Percentiles rank a stretch among this genome's conserved stretches.
These are phyloP conservation scores for Lithobates sylvaticus DNA, from an alignment of 2,797 vertebrate species.

Conservation along the genomic window DNA sequence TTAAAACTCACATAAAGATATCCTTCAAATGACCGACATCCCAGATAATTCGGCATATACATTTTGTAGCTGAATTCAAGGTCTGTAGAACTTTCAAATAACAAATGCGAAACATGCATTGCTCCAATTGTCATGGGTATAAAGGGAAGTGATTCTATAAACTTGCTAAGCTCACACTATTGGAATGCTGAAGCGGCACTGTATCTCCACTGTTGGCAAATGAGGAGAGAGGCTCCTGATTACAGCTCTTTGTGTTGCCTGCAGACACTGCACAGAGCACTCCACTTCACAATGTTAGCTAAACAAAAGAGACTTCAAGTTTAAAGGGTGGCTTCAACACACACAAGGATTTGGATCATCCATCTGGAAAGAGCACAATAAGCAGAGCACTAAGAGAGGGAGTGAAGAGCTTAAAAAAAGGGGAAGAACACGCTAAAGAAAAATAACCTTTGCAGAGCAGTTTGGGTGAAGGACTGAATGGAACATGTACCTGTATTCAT, in stretches of 20 bases:
- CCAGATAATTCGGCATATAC: neutral
- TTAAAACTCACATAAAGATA: neutral
- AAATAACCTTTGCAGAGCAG: neutral
- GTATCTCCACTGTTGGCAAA: slow-evolving; percentile 40
- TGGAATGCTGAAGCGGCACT: slow-evolving; percentile 19
- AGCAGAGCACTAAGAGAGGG: slow-evolving; percentile 23
- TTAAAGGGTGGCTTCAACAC: slow-evolving; percentile 43
- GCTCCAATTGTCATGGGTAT: slow-evolving; percentile 3
- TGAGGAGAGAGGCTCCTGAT: slow-evolving; percentile 31
- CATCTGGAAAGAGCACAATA: slow-evolving; percentile 41
- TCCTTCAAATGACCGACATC: neutral
- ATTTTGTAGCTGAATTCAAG: neutral
- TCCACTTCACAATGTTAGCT: slow-evolving; percentile 57
- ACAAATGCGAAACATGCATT: neutral
- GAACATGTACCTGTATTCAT: neutral
- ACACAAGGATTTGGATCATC: slow-evolving; percentile 51
- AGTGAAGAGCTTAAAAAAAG: neutral
- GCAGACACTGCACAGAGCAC: slow-evolving; percentile 40
- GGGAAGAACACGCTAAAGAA: neutral
- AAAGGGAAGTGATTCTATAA: slow-evolving; percentile 4
- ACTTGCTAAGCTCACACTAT: slow-evolving; percentile 14
- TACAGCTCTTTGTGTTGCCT: slow-evolving; percentile 54
- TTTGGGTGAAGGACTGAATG: slow-evolving; percentile 14
- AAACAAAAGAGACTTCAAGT: slow-evolving; percentile 59
- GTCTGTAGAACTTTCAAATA: neutral